These are phyloP conservation scores for Labeo calbasu DNA, from an alignment of 2,797 vertebrate genomes.

Conservation along the genomic window DNA sequence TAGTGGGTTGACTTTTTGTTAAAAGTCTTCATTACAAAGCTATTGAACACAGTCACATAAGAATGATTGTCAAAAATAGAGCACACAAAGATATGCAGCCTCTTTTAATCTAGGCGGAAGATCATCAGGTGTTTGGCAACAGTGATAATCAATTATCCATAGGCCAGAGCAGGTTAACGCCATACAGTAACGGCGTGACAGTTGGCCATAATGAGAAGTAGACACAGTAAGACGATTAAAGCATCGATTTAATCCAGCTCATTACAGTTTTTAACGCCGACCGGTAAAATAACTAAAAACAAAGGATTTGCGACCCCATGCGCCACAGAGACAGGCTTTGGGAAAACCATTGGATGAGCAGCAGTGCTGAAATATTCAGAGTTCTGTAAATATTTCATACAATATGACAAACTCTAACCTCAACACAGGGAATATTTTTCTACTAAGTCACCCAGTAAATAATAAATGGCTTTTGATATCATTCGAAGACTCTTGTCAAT, in stretches of 20 bases:
- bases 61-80: not conserved
- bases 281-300: conserved; percentile 65
- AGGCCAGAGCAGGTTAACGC: not conserved
- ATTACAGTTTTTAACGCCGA: conserved; percentile 59
- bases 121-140: conserved; percentile 25
- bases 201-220: conserved; percentile 29
- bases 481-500: conserved; percentile 67
- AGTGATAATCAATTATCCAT: conserved; percentile 21
- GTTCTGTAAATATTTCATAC: conserved; percentile 73
- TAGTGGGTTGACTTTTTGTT: not conserved
- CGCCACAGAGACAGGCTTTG: conserved; percentile 14
- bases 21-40: not conserved
- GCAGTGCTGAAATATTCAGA: conserved; percentile 73
- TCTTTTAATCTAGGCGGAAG: not conserved
- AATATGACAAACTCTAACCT: conserved; percentile 58
- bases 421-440: conserved; percentile 66
- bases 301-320: conserved; percentile 60
- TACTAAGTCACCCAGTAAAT: conserved; percentile 65
- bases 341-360: conserved; percentile 65
- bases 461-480: conserved; percentile 68
- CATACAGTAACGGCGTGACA: not conserved
- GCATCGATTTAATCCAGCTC: conserved; percentile 55
- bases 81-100: not conserved
- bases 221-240: conserved; percentile 56
- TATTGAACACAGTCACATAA: not conserved